Evolutionary conservation across 2,888 invertebrate species (phyloP).

Genomic region (Caenorhabditis japonica): DNA sequence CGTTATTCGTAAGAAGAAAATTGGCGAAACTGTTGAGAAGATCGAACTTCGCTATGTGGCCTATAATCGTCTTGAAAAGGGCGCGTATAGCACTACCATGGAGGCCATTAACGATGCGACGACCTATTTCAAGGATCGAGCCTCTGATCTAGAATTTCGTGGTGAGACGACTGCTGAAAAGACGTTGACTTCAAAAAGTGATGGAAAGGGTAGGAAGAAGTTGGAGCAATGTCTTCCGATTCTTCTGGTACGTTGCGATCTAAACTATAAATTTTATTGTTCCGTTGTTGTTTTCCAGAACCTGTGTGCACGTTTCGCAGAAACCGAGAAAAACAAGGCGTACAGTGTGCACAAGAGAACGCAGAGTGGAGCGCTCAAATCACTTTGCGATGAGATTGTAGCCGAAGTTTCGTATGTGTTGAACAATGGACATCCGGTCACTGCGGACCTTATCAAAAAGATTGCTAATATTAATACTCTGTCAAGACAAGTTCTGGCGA

Average conservation of each 20-base stretch:
- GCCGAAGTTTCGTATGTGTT: slow-evolving; percentile 24
- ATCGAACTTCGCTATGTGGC: slow-evolving; percentile 48
- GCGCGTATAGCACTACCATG: slow-evolving; percentile 24
- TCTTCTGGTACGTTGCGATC: slow-evolving; percentile 13
- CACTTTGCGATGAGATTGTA: slow-evolving; percentile 37
- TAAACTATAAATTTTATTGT: neutral
- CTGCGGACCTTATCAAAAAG: slow-evolving; percentile 39
- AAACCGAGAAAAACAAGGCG: slow-evolving; percentile 26
- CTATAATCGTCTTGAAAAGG: slow-evolving; percentile 34
- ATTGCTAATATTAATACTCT: slow-evolving; percentile 43
- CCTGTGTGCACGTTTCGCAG: slow-evolving; percentile 35
- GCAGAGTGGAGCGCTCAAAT: slow-evolving; percentile 24
- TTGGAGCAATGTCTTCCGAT: slow-evolving; percentile 34
- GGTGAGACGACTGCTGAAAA: neutral
- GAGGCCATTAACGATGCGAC: slow-evolving; percentile 38
- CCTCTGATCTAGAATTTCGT: slow-evolving; percentile 29
- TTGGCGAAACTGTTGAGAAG: slow-evolving; percentile 36
- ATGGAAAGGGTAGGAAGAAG: slow-evolving; percentile 36
- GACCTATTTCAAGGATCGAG: slow-evolving; percentile 33
- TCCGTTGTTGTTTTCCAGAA: slow-evolving; percentile 27
- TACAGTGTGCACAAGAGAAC: slow-evolving; percentile 24
- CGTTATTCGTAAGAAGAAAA: slow-evolving; percentile 34
- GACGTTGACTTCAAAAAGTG: slow-evolving; percentile 16
- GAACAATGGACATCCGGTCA: slow-evolving; percentile 26
- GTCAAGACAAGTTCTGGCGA: slow-evolving; percentile 36